Evolutionary conservation across 2,797 vertebrate genomes (phyloP), one percentile per base, ranked within the genome.

Genomic region (Helostoma temminkii): DNA sequence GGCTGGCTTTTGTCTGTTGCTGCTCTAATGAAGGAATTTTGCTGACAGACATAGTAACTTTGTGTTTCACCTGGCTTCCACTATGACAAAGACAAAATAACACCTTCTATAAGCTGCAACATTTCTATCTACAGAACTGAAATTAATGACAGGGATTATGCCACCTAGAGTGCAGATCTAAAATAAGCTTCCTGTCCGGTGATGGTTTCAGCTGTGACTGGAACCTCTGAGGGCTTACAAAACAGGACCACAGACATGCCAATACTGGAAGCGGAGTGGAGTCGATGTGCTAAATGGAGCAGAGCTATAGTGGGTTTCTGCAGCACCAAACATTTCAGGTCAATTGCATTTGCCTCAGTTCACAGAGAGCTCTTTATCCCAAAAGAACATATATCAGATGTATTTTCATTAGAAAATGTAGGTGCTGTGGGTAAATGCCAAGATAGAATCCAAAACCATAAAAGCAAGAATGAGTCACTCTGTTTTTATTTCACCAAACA

Each of bases 261-360:
- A 48, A 63, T 65, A 57, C 19, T 62, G 65, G 41, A 74, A 19
- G 55, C 60, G 46, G 65, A 66, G 64, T 30, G 25, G 45, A 66
- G 71, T 66, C 45, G 26, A 41, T 65, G 67, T 72, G 83, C 71
- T 77, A 79, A 88, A 74, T 86, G 76, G 76, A 86, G 78, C 82
- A 43, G 81, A 80, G 68, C 78, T 56, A 12, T 48, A 57, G 59
- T 50, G 36, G 72, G 80, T 73, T 55, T 78, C 61, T 66, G 12
- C 62, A 76, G 69, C 11, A 43, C n/a, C 76, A 71, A 79, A 78
- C 69, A 56, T 76, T 79, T 78, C 67, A 43, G 81, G 76, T 86
- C 81, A 86, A 54, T 77, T 47, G 48, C 56, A 53, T 70, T 37
- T 60, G 52, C 63, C 47, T 74, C 28, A 54, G 71, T 55, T 74